Percentiles rank a stretch among this genome's conserved stretches.
Conservation (phyloP, 2,113 vertebrate genomes). For the Romanogobio albipinnatus region DNA sequence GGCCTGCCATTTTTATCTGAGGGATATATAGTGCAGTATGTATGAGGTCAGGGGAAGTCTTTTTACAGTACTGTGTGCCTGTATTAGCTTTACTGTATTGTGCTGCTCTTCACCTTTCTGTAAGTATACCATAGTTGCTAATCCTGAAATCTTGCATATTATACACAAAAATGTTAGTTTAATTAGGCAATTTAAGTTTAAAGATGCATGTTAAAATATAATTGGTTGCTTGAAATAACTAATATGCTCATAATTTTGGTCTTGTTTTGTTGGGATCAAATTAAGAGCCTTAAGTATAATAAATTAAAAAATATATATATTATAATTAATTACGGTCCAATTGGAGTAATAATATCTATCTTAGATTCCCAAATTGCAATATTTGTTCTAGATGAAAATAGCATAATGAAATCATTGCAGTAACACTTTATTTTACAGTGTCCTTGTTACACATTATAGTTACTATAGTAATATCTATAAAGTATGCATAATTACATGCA, state of each 20-base stretch:
- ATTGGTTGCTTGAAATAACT: background rate
- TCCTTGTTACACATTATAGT: no score
- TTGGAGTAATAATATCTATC: background rate
- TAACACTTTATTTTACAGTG: no score
- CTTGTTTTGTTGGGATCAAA: no score
- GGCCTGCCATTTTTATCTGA: background rate
- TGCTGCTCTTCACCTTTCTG: background rate
- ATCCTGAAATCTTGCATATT: background rate
- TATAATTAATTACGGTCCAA: no score
- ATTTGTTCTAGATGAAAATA: background rate
- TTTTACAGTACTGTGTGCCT: background rate
- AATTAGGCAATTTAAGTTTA: background rate
- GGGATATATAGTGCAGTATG: background rate
- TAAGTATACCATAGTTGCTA: background rate
- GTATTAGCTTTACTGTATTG: background rate
- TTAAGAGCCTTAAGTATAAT: no score
- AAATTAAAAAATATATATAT: no score
- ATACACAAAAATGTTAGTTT: background rate
- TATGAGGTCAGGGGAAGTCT: background rate
- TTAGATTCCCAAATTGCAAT: background rate
- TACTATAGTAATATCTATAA: no score
- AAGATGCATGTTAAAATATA: background rate
- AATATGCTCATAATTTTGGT: background rate
- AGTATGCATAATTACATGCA: no score
- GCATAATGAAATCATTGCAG: background rate